Base-by-base conservation (phyloP, 2,113 vertebrate species). In the Rhabdomys dilectus region DNA sequence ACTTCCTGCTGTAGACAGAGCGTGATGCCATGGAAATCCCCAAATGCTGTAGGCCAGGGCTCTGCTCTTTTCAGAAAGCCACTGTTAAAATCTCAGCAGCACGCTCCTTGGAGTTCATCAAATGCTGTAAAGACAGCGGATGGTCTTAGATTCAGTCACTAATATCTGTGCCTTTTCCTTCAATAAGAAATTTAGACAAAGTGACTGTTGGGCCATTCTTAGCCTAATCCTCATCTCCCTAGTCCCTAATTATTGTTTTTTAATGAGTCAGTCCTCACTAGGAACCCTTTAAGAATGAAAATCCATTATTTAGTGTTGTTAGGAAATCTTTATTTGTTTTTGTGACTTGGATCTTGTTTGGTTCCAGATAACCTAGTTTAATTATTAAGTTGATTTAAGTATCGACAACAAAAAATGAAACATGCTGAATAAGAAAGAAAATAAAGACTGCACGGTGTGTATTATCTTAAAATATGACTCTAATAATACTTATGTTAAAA, bases 301-400 rank as follows among this genome's bases (percentile, higher is more conserved):
- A n/a, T n/a, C n/a, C n/a, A n/a, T n/a, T n/a, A n/a, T n/a, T n/a
- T n/a, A n/a, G n/a, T n/a, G n/a, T n/a, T n/a, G n/a, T n/a, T n/a
- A n/a, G n/a, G n/a, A n/a, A n/a, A n/a, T n/a, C n/a, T n/a, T n/a
- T n/a, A n/a, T n/a, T n/a, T n/a, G n/a, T n/a, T 66, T 85, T 92
- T 68, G 36, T 81, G 75, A 81, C 60, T 92, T 90, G 58, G 7
- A 51, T 95, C 92, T 94, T 92, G 93, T 64, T 45, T 70, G 72
- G 51, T 75, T 94, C 29, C 22, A 68, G 90, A 45, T 81, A 77
- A 90, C 75, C 17, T 91, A 68, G 76, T 84, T 93, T 45, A 97
- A 92, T 86, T 98, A 95, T 93, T 93, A 89, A 93, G 87, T 96
- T 96, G 95, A 76, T 90, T 64, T 51, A 58, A 85, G 70, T 48